Conservation (phyloP, 2,888 invertebrate genomes). For the Pantelozetes paolii region DNA sequence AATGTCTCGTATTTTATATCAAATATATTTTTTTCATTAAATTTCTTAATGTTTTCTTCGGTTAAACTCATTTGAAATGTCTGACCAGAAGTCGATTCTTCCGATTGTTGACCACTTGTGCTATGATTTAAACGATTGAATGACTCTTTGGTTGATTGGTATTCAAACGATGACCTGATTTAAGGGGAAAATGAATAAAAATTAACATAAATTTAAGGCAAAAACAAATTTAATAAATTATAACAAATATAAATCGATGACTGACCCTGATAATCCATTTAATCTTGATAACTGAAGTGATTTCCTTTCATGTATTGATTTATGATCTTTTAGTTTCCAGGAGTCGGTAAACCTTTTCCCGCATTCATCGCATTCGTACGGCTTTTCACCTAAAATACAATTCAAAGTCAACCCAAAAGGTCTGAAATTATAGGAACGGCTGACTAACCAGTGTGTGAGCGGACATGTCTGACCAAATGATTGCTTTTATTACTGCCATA, state of each 20-base stretch:
- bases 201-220: no score
- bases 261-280: no score
- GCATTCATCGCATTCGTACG: conserved; percentile 21
- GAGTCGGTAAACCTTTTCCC: conserved; percentile 26
- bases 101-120: no score
- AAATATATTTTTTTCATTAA: not conserved
- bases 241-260: no score
- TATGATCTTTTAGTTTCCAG: conserved; percentile 31
- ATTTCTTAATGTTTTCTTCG: not conserved
- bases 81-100: no score
- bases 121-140: no score
- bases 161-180: no score
- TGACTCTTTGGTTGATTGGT: no score
- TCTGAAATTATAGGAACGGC: not conserved
- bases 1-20: not conserved
- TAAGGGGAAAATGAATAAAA: not conserved
- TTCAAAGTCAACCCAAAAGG: not conserved
- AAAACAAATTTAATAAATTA: no score
- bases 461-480: conserved; percentile 26
- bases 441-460: not conserved
- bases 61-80: no score
- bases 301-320: conserved; percentile 16
- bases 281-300: not conserved
- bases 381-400: not conserved
- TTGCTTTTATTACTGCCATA: conserved; percentile 18